Percentiles rank a stretch among this genome's conserved stretches.
Conservation (phyloP, 2,797 vertebrate genomes). For the Oreonectes daqikongensis region DNA sequence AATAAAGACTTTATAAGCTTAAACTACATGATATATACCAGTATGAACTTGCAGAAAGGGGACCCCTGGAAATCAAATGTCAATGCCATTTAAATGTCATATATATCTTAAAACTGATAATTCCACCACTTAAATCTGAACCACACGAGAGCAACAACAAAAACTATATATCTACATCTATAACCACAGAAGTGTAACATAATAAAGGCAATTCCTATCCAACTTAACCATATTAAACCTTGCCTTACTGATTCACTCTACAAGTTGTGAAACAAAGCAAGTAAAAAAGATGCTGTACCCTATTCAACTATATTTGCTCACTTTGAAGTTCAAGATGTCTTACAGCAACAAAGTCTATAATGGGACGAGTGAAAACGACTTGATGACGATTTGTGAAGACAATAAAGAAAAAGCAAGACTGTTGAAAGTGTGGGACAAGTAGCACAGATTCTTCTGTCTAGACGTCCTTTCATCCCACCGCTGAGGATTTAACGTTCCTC, state of each 20-base stretch:
- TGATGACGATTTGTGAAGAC: background rate
- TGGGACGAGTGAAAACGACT: constrained; percentile 11
- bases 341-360: constrained; percentile 22
- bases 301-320: background rate
- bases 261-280: background rate
- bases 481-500: constrained; percentile 54
- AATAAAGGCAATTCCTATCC: too few relatives aligned
- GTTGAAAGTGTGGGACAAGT: constrained; percentile 17
- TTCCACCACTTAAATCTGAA: background rate
- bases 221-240: background rate
- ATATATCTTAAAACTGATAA: background rate
- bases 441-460: constrained; percentile 48
- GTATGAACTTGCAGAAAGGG: background rate
- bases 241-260: background rate
- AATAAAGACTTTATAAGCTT: constrained; percentile 36
- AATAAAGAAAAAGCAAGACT: background rate
- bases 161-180: background rate
- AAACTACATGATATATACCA: background rate
- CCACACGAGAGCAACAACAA: background rate
- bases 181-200: background rate
- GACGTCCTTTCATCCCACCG: constrained; percentile 55
- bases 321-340: constrained; percentile 7
- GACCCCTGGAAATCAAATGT: background rate
- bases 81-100: background rate
- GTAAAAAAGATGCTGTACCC: background rate